phyloP scores from a whole-genome alignment of 2,113 vertebrate species.

The Tamias sibiricus region DNA sequence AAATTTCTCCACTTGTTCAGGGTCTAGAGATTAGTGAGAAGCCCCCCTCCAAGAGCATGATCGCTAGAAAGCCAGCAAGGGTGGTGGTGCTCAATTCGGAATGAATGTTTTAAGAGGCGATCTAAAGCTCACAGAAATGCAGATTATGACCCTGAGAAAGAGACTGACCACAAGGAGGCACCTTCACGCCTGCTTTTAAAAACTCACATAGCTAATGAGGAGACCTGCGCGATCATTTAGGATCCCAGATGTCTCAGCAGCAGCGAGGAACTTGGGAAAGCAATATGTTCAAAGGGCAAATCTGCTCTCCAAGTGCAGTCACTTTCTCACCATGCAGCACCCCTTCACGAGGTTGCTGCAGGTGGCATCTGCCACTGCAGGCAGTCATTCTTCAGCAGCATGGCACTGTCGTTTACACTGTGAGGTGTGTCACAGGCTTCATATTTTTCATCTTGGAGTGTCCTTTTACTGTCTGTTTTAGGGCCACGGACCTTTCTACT shows the following conservation, averaged over 20 bases:
- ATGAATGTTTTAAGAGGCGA: not conserved
- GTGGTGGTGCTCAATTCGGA: not conserved
- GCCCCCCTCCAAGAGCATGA: not conserved
- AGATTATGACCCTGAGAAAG: not conserved
- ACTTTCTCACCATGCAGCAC: not conserved
- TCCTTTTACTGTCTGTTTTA: slow-evolving; percentile 39
- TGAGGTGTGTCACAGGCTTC: not conserved
- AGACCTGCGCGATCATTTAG: not conserved
- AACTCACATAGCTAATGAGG: not conserved
- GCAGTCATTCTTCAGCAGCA: not conserved
- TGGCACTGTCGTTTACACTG: not conserved
- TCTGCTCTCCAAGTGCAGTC: not conserved
- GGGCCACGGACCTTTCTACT: not conserved
- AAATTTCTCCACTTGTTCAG: not conserved
- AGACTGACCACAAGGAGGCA: not conserved
- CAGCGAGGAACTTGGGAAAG: not conserved
- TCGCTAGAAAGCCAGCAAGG: not conserved
- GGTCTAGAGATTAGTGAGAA: not conserved
- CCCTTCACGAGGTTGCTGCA: not conserved
- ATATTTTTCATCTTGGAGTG: slow-evolving; percentile 34
- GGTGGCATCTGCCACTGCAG: not conserved
- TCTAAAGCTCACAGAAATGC: not conserved
- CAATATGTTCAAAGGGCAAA: not conserved
- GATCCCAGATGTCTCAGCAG: not conserved
- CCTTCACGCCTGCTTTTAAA: not conserved